These are phyloP conservation scores for Drosophila navojoa DNA, from an alignment of 1,140 invertebrate species.

Conservation along the genomic window DNA sequence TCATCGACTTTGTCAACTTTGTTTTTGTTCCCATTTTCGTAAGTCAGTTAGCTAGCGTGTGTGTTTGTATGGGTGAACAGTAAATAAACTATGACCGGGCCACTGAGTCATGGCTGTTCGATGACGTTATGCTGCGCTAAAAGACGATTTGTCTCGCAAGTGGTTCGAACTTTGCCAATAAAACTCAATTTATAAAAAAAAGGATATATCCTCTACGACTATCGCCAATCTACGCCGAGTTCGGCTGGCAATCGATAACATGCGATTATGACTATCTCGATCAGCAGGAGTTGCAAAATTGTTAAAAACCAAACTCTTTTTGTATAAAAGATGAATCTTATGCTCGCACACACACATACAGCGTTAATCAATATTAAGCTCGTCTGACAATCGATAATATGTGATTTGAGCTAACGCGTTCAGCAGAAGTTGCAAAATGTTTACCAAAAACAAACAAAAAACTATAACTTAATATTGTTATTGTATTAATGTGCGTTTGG, in stretches of 20 bases:
- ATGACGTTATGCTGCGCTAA: constrained; percentile 57
- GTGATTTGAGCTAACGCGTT: constrained; percentile 11
- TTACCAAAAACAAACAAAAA: constrained; percentile 16
- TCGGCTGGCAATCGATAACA: constrained; percentile 21
- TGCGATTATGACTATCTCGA: no score
- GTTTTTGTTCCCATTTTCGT: constrained; percentile 39
- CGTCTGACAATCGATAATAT: no score
- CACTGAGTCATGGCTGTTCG: constrained; percentile 48
- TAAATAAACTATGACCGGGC: constrained; percentile 50
- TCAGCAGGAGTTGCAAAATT: no score
- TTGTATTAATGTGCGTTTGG: constrained; percentile 1
- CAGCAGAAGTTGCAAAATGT: neutral
- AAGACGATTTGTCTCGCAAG: constrained; percentile 47
- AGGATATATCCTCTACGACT: constrained; percentile 2
- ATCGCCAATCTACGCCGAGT: constrained; percentile 27
- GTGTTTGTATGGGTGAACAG: constrained; percentile 36
- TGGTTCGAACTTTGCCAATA: constrained; percentile 34
- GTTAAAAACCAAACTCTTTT: no score
- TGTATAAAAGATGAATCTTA: no score
- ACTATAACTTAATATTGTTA: constrained; percentile 4
- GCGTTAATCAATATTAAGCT: no score
- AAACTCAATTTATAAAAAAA: constrained; percentile 26
- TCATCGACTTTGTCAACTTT: constrained; percentile 41
- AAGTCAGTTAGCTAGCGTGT: constrained; percentile 11
- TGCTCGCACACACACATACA: no score